Percentiles rank a stretch among this genome's conserved stretches.
These are phyloP conservation scores for Tenthredo scrophulariae DNA, from an alignment of 2,888 invertebrate genomes.

Conservation along the genomic window DNA sequence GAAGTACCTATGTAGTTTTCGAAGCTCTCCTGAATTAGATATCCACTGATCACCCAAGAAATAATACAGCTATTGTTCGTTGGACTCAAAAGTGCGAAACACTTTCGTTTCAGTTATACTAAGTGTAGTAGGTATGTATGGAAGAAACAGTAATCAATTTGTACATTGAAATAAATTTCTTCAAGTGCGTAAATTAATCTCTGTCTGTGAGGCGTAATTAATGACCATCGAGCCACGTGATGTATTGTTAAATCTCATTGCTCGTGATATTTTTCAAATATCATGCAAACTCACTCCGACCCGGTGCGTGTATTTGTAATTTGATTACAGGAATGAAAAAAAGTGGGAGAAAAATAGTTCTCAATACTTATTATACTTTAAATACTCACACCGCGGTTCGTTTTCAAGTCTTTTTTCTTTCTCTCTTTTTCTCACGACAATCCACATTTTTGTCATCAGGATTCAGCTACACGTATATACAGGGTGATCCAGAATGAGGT, in stretches of 20 bases:
- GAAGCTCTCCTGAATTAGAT: background rate
- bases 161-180: constrained; percentile 5
- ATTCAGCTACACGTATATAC: background rate
- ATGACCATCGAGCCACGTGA: background rate
- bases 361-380: background rate
- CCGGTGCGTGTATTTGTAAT: background rate
- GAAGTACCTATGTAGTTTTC: background rate
- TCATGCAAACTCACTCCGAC: background rate
- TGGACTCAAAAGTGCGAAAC: background rate
- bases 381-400: background rate
- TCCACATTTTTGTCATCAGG: background rate
- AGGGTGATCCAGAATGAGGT: too few relatives aligned
- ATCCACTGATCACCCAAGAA: background rate
- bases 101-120: background rate
- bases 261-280: background rate
- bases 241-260: constrained; percentile 13
- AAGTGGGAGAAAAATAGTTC: background rate
- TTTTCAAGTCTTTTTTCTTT: background rate
- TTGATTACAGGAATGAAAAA: background rate
- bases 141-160: constrained; percentile 5
- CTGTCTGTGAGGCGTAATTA: background rate
- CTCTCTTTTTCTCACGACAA: background rate
- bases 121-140: background rate
- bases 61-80: background rate
- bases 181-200: constrained; percentile 12